Conservation (phyloP, 2,113 vertebrate species). For the Anguilla japonica region DNA sequence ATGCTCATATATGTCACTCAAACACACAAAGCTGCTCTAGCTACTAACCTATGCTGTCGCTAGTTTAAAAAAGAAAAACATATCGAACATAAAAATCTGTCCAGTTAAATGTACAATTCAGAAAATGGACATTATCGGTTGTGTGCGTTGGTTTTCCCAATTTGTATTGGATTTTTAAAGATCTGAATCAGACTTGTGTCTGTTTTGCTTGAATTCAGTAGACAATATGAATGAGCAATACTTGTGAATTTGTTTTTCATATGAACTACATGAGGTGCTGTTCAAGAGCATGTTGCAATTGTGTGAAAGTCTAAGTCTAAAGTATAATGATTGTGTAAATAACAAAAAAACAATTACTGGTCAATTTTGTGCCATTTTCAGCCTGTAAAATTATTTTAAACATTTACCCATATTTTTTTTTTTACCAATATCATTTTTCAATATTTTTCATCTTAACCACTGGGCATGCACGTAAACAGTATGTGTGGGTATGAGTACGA, state of each 20-base stretch:
- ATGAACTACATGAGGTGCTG: background rate
- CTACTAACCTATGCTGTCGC: background rate
- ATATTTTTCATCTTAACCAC: constrained; percentile 33
- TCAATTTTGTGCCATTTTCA: background rate
- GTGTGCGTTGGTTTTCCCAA: background rate
- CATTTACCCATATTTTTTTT: background rate
- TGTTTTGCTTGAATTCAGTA: background rate
- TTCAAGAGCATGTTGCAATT: background rate
- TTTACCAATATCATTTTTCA: background rate
- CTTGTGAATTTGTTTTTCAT: background rate
- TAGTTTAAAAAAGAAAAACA: background rate
- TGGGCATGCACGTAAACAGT: constrained; percentile 14
- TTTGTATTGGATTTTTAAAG: background rate
- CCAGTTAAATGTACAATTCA: background rate
- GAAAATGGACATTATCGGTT: background rate
- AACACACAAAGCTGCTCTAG: background rate
- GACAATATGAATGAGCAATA: background rate
- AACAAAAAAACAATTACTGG: background rate
- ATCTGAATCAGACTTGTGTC: background rate
- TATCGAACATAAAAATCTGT: background rate
- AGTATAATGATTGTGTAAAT: background rate
- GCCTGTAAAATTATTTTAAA: background rate
- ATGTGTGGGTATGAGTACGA: background rate
- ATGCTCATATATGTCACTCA: background rate
- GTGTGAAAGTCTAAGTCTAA: background rate